Base-by-base conservation (phyloP, 2,888 invertebrate genomes). In the Volucella inanis region DNA sequence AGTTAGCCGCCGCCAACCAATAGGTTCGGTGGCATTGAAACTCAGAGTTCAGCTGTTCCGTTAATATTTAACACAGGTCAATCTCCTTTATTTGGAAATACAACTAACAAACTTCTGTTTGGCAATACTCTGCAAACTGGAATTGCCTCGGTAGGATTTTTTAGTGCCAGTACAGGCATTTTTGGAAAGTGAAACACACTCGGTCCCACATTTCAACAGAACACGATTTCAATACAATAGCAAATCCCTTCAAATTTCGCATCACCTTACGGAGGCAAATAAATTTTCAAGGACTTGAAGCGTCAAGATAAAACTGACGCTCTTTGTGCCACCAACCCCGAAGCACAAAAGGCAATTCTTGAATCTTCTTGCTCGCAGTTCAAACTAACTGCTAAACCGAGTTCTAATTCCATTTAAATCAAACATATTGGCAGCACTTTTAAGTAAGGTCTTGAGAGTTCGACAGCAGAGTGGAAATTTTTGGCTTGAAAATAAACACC, bases 231-330 rank as follows among this genome's bases (percentile, higher is more conserved):
- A 2, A 93, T 95, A 0, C 95, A 95, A 91, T 96, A 96, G 86
- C 95, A 96, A 90, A 95, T 96, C 31, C 91, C 96, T 72, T 94
- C 96, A 0, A 92, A 97, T 50, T 95, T 96, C 0, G 95, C 96
- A 0, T 94, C 96, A 0, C 98, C 98, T 0, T 98, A 97, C 89
- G 98, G 98, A 0, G 97, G 98, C 90, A 96, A 96, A 43, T 96
- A 97, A 0, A 94, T 98, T 0, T 95, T 97, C 91, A 96, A 96
- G 89, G 96, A 96, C 89, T 90, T 97, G 0, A 91, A 93, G 52
- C 90, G 92, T 0, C 90, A 92, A 92, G 92, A 94, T 92, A 90
- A 91, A 88, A 92, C 94, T 1, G 95, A 95, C 72, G 93, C 95
- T 0, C 90, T 96, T 31, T 95, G 95, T 88, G 95, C 95, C 0